A percentile compares a stretch with the other conserved stretches of the same genome.
Conservation (phyloP, 1,140 invertebrate species). For the Papilio dardanus region DNA sequence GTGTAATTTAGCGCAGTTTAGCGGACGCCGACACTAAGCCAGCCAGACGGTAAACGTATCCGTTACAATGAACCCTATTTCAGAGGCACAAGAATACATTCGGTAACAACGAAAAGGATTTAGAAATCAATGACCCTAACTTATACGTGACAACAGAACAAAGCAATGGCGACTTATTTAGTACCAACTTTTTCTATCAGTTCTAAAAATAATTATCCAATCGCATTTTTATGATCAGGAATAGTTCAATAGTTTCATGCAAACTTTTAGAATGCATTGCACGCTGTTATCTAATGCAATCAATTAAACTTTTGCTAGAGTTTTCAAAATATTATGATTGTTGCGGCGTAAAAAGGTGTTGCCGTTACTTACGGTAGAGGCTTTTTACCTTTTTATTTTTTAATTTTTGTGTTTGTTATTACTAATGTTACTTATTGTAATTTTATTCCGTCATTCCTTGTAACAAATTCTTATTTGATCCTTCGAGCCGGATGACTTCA, state of each 20-base stretch:
- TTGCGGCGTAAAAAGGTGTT: too few relatives aligned
- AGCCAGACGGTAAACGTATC: constrained; percentile 28
- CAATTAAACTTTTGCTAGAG: too few relatives aligned
- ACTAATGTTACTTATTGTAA: too few relatives aligned
- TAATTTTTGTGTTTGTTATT: too few relatives aligned
- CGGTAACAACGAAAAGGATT: constrained; percentile 20
- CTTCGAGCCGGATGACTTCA: too few relatives aligned
- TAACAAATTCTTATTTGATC: too few relatives aligned
- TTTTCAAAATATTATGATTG: too few relatives aligned
- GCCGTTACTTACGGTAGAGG: too few relatives aligned
- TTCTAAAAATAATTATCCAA: neutral
- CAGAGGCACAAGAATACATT: constrained; percentile 25
- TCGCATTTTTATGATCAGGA: neutral
- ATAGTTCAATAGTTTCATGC: neutral
- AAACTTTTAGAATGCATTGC: neutral
- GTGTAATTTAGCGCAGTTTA: constrained; percentile 27
- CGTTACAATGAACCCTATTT: constrained; percentile 26
- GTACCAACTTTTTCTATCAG: neutral
- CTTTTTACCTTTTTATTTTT: too few relatives aligned
- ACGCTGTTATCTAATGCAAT: too few relatives aligned
- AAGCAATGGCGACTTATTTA: constrained; percentile 21
- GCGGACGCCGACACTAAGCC: neutral
- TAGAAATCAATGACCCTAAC: constrained; percentile 28
- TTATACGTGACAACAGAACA: constrained; percentile 32
- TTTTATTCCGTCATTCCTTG: too few relatives aligned